Evolutionary conservation across 2,113 vertebrate species (phyloP), one percentile per base, ranked within the genome.

Genomic region (Acrocephalus kingi): DNA sequence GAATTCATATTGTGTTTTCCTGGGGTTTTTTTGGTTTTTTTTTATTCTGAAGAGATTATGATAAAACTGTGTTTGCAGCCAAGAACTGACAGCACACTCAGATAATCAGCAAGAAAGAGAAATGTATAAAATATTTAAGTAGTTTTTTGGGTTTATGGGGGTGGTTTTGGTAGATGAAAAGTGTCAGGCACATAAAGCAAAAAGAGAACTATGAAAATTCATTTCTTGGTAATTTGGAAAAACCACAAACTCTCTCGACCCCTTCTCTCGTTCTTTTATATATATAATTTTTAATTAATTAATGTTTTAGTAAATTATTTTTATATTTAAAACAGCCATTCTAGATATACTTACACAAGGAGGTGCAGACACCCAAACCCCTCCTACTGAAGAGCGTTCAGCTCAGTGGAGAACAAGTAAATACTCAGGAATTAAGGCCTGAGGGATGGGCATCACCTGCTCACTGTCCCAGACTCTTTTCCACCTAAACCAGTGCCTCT

Each of bases 51-150:
- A 84, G 79, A 89, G 89, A 89, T 95, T 66, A 73, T 94, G 84
- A 85, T 69, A 89, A 95, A 95, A 37, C 58, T 73, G 49, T 73
- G 91, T 93, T 90, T 92, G 84, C 78, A 91, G 81, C 54, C 58
- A 82, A 46, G 46, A 82, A 66, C 35, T 83, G 95, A 89, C 77
- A 96, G 67, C 84, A 52, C 17, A 24, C 62, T 67, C 49, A 61
- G 77, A 93, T 79, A 83, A 92, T 72, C 89, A 89, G 45, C 54
- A 74, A 52, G 80, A 55, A 93, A 37, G 41, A 91, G 54, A 82
- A 94, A 93, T 58, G 45, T n/a, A 72, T 39, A 35, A 72, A 83
- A 84, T 82, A 64, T 24, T 11, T 13, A 71, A 72, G 20, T 33
- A 4, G 23, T 22, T 54, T 41, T 49, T 83, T 12, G 30, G 33